Evolutionary conservation across 35 echinoderm and acorn worm species (phyloP).

Genomic region (Holothuria glaberrima): DNA sequence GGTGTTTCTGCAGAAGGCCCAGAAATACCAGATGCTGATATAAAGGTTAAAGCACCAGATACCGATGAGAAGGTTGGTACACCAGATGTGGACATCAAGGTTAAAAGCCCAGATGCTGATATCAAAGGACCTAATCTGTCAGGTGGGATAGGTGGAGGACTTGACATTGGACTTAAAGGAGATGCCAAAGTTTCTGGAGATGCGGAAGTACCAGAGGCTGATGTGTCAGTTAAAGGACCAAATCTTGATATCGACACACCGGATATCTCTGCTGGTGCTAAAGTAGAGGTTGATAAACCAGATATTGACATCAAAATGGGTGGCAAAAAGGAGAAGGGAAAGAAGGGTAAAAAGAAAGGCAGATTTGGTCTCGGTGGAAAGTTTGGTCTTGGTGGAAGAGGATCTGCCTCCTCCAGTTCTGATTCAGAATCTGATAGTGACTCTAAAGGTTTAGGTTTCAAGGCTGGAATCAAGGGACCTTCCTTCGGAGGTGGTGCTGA

Average conservation of each 20-base stretch:
- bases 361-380: constrained; percentile 51
- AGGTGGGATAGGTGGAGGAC: constrained; percentile 49
- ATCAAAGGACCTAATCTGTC: constrained; percentile 33
- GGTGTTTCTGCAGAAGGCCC: constrained; percentile 55
- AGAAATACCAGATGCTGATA: constrained; percentile 54
- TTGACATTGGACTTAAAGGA: constrained; percentile 6
- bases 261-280: background rate
- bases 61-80: constrained; percentile 32
- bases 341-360: constrained; percentile 45
- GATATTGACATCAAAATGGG: constrained; percentile 22
- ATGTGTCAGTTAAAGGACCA: constrained; percentile 5
- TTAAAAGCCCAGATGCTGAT: constrained; percentile 49
- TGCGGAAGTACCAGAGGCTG: constrained; percentile 47
- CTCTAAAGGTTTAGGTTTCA: constrained; percentile 36
- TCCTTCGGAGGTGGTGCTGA: constrained; percentile 7
- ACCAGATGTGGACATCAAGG: constrained; percentile 46
- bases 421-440: constrained; percentile 5
- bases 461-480: constrained; percentile 8
- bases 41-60: constrained; percentile 63
- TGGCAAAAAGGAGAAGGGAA: constrained; percentile 34
- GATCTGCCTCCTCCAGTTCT: background rate
- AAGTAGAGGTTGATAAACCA: constrained; percentile 34
- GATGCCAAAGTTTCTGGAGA: constrained; percentile 47
- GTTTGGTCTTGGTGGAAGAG: constrained; percentile 42
- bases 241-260: constrained; percentile 19